Base-by-base conservation (phyloP, 2,797 vertebrate species). In the Urophycis tenuis region DNA sequence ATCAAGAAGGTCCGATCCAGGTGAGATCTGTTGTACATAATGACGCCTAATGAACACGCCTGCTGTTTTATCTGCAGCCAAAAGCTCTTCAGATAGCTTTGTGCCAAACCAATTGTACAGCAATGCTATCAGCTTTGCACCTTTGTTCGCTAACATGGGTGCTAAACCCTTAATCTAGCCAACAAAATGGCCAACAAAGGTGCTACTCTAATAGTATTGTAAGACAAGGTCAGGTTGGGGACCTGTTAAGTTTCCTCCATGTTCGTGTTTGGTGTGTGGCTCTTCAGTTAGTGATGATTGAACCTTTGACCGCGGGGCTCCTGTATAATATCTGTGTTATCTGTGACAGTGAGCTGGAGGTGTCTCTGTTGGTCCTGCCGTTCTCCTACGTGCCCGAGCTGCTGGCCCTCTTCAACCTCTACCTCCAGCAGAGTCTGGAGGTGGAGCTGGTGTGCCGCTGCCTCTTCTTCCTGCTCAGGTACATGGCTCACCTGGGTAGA, bases 391-490 rank as follows among this genome's bases (percentile, higher is more conserved):
- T 97, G 72, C 95, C 96, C 0, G 95, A 98, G 78, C 88, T 99
- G 72, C 94, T 99, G 72, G 85, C 29, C 22, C 95, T 99, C 36
- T 95, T 98, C 85, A 93, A 87, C 75, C 81, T 93, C 72, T 96
- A 94, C 85, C 92, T 99, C 83, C 88, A 95, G 32, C 89, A 88
- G 81, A 94, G 94, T 39, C 92, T 91, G 72, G 94, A 98, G 34
- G 89, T 98, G 75, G 97, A 99, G 80, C 94, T 98, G 2, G 91
- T 97, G 78, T 99, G 96, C 77, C 93, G 97, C 75, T 96, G 95
- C 90, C 96, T 99, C 9, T 95, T 99, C 85, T 98, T 99, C 85
- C 91, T 99, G 71, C 95, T 99, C 85, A 97, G 94, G 97, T 99
- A 81, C 12, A 14, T 30, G 4, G n/a, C 35, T 3, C 34, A 14